These are phyloP conservation scores for Notolabrus celidotus DNA, from an alignment of 2,797 vertebrate species.

Conservation along the genomic window DNA sequence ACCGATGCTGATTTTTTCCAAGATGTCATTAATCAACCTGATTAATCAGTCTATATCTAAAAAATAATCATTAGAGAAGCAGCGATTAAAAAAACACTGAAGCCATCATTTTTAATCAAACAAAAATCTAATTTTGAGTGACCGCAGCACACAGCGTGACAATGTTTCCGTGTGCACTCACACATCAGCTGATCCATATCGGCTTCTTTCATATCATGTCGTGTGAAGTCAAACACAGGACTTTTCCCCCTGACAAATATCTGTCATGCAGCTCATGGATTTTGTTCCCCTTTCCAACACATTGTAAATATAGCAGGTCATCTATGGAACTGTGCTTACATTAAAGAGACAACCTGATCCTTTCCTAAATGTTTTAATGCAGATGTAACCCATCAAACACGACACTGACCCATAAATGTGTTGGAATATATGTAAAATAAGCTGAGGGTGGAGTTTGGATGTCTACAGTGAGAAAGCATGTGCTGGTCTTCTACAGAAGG, in stretches of 20 bases:
- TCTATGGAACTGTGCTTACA: neutral
- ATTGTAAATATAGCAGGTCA: conserved; percentile 15
- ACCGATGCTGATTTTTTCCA: no score
- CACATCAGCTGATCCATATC: conserved; percentile 47
- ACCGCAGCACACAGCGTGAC: neutral
- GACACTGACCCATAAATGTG: neutral
- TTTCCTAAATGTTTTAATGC: conserved; percentile 10
- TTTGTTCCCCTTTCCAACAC: conserved; percentile 43
- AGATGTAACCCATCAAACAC: neutral
- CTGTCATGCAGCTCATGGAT: conserved; percentile 28
- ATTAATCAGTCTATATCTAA: no score
- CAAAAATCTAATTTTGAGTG: neutral
- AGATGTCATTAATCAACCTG: no score
- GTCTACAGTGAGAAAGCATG: conserved; percentile 12
- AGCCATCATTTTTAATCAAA: neutral
- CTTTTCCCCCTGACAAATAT: conserved; percentile 49
- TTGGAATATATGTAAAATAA: no score
- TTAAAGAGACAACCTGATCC: neutral
- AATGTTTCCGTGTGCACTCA: conserved; percentile 21
- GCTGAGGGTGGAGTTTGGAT: conserved; percentile 1
- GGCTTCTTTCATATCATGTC: conserved; percentile 20
- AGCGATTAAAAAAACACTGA: no score
- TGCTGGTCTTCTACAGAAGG: conserved; percentile 13
- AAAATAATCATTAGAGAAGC: no score
- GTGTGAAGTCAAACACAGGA: conserved; percentile 25